Evolutionary conservation across 2,888 invertebrate species (phyloP).

Genomic region (Habrosyne pyritoides): DNA sequence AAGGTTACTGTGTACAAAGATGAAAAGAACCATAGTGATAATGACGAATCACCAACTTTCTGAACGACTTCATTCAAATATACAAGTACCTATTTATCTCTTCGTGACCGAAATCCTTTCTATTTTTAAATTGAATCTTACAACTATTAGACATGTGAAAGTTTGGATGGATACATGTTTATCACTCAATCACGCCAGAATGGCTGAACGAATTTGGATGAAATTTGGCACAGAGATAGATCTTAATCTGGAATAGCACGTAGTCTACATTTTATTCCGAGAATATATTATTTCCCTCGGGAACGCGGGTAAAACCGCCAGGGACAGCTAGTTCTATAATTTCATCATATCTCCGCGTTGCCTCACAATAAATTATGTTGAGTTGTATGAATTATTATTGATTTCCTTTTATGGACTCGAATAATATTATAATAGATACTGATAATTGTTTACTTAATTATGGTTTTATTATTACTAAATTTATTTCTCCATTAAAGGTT

Average conservation of each 20-base stretch:
- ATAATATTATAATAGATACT: not conserved
- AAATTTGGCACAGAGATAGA: too few relatives aligned
- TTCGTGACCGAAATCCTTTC: conserved; percentile 34
- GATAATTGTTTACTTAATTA: not conserved
- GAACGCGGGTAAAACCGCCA: too few relatives aligned
- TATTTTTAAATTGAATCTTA: conserved; percentile 51
- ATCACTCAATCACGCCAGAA: too few relatives aligned
- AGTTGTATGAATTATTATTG: not conserved
- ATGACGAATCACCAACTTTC: not conserved
- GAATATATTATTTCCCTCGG: too few relatives aligned
- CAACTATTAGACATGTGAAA: too few relatives aligned
- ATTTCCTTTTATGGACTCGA: not conserved
- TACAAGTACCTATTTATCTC: not conserved
- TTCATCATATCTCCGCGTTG: conserved; percentile 18
- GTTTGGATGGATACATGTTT: too few relatives aligned
- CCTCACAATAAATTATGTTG: conserved; percentile 2
- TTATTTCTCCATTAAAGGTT: too few relatives aligned
- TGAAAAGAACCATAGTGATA: not conserved
- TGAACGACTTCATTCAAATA: not conserved
- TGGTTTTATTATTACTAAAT: not conserved
- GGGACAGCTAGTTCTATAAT: conserved; percentile 25
- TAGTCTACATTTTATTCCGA: too few relatives aligned
- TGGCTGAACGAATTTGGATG: too few relatives aligned
- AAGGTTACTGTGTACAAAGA: not conserved
- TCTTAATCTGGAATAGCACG: too few relatives aligned